Evolutionary conservation across 2,888 invertebrate genomes (phyloP).

Genomic region (Clusia tigrina): DNA sequence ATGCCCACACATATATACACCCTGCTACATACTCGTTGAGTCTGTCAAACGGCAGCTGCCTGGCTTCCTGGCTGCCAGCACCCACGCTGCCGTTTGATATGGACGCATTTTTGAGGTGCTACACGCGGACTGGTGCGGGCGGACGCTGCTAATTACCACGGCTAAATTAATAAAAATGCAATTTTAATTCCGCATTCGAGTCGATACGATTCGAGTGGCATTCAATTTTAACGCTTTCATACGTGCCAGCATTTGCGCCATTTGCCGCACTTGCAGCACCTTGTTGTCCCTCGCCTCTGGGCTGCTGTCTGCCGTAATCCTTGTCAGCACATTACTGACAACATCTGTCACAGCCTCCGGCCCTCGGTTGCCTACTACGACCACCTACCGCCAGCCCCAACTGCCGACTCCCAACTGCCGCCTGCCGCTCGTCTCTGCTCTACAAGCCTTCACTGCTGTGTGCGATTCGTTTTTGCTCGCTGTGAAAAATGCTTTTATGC

Average conservation of each 20-base stretch:
- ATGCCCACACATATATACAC: constrained; percentile 21
- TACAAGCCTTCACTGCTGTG: too few species aligned
- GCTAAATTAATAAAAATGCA: constrained; percentile 41
- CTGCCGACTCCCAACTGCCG: too few species aligned
- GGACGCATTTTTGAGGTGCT: background rate
- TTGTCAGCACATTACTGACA: too few species aligned
- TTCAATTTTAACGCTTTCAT: background rate
- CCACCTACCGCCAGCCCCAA: too few species aligned
- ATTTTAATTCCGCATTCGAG: constrained; percentile 4
- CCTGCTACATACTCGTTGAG: constrained; percentile 3
- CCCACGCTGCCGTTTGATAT: constrained; percentile 13
- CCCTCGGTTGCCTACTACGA: too few species aligned
- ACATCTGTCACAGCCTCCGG: too few species aligned
- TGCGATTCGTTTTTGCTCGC: constrained; percentile 7
- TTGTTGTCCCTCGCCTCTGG: background rate
- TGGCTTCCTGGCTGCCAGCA: constrained; percentile 27
- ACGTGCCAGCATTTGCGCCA: background rate
- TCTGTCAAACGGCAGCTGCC: too few species aligned
- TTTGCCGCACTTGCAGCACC: background rate
- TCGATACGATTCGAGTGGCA: background rate
- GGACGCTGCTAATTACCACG: constrained; percentile 45
- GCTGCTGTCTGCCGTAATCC: background rate
- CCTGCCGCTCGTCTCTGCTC: too few species aligned
- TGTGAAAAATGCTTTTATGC: background rate
- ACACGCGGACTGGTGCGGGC: background rate